Evolutionary conservation across 2,113 vertebrate genomes (phyloP), one percentile per base, ranked within the genome.

Genomic region (Chinchilla lanigera): DNA sequence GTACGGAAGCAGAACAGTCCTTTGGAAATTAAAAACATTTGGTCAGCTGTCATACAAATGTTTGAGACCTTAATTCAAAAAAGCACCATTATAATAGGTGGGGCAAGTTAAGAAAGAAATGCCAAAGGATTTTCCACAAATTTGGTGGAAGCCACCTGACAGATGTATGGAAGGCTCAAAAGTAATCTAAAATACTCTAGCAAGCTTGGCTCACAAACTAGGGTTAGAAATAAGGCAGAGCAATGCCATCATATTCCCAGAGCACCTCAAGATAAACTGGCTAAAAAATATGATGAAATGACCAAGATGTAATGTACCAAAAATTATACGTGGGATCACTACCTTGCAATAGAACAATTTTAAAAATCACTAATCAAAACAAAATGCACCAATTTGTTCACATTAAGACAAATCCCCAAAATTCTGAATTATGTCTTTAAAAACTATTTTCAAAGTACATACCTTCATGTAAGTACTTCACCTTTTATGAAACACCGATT

Each of bases 1-100:
- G 65, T 58, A 92, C 83, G 12, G 38, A 82, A 95, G 63, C 38
- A 92, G 60, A 97, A 94, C 5, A 56, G 38, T 60, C 52, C 30
- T 95, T 89, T 58, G 80, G 61, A 97, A 96, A 97, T 86, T 60
- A 93, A 92, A 90, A 95, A 92, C 56, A 97, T 97, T 58, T 95
- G 89, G 85, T 73, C 73, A 89, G 77, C 56, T 93, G 71, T 89
- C 88, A 75, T 20, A 63, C 61, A 35, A 92, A 96, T 92, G 91
- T 90, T 71, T 7, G 47, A 94, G 77, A 92, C 12, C 75, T 92
- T 91, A 88, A 90, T 89, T 95, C 52, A 67, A 85, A 67, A 85
- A 96, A 87, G 61, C 75, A 90, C 33, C 67, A 93, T 73, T 78
- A 54, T 86, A 95, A 84, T 41, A 65, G 75, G 61, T 58, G 80